These are phyloP conservation scores for Sardina pilchardus DNA, from an alignment of 2,113 vertebrate species.

Conservation along the genomic window DNA sequence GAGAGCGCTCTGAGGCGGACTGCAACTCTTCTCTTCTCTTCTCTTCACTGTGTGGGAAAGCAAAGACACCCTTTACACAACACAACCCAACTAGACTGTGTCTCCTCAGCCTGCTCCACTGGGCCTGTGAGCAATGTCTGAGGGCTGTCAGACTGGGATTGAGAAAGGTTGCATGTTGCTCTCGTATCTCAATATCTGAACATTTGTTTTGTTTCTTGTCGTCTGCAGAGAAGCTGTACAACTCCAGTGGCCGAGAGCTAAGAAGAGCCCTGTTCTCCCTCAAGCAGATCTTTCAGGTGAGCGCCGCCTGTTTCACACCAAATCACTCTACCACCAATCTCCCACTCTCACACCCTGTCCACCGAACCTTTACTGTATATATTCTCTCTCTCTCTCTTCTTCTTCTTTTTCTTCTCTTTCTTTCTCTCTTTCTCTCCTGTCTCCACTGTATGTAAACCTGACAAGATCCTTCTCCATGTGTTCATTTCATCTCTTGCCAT, in stretches of 20 bases:
- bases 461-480: not conserved
- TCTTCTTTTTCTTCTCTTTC: not conserved
- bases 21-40: too few relatives aligned
- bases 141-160: not conserved
- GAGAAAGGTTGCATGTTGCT: not conserved
- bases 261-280: constrained; percentile 95
- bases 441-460: not conserved
- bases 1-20: not conserved
- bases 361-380: not conserved
- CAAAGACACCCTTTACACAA: too few relatives aligned
- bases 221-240: constrained; percentile 90
- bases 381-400: not conserved
- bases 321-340: too few relatives aligned
- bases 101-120: not conserved
- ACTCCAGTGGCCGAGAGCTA: constrained; percentile 90
- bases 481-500: not conserved
- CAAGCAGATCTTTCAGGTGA: constrained; percentile 99
- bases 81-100: not conserved
- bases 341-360: not conserved
- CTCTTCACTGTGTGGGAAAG: too few relatives aligned
- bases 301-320: not conserved
- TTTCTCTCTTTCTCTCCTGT: not conserved
- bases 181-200: not conserved
- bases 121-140: not conserved
- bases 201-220: constrained; percentile 31